Conservation (phyloP, 2,113 vertebrate genomes). For the Corydoras maculifer region DNA sequence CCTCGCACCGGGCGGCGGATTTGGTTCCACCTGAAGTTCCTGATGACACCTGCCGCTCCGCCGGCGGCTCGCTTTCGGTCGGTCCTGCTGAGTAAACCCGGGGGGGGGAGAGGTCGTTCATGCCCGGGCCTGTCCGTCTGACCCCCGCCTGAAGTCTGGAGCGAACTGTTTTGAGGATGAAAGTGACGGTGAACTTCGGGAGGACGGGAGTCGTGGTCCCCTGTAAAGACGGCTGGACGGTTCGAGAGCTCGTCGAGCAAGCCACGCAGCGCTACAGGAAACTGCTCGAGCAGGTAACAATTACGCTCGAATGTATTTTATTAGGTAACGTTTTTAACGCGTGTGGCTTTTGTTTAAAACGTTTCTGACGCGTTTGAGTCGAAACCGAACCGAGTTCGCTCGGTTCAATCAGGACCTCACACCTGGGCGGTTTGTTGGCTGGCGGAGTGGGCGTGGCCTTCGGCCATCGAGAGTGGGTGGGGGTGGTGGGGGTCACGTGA, state of each 20-base stretch:
- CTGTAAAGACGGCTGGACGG: constrained; percentile 76
- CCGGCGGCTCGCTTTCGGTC: neutral
- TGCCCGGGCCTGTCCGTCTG: neutral
- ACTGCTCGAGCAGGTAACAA: constrained; percentile 78
- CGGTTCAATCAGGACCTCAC: no score
- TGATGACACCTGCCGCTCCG: constrained; percentile 61
- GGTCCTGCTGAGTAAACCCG: neutral
- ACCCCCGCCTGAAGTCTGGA: no score
- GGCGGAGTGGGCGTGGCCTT: constrained; percentile 10
- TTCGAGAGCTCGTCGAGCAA: constrained; percentile 79
- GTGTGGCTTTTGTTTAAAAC: neutral
- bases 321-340: accelerated
- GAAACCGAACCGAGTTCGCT: no score
- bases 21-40: constrained; percentile 34
- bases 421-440: no score
- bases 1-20: neutral
- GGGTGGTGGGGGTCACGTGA: constrained; percentile 14
- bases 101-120: neutral
- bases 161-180: constrained; percentile 61
- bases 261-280: constrained; percentile 79
- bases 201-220: constrained; percentile 81
- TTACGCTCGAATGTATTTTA: no score
- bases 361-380: neutral
- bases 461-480: no score
- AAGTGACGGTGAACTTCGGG: constrained; percentile 86